Evolutionary conservation across 1,140 invertebrate species (phyloP).

Genomic region (Pygmarrhopalites habei): DNA sequence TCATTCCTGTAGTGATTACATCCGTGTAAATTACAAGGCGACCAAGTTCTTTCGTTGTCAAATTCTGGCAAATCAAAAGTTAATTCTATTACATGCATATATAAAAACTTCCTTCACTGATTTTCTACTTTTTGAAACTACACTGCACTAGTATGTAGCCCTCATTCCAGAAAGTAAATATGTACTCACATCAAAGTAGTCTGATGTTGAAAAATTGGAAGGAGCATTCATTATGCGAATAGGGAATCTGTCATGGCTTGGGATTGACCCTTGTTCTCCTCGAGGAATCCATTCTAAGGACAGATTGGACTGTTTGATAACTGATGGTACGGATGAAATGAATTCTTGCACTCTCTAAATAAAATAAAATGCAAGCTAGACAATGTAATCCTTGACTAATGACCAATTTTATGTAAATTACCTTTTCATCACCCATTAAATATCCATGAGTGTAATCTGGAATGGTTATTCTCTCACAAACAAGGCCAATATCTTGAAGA

Average conservation of each 20-base stretch:
- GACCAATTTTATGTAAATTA: background rate
- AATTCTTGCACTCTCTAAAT: constrained; percentile 32
- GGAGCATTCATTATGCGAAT: constrained; percentile 30
- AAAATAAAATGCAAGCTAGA: background rate
- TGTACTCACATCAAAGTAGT: constrained; percentile 35
- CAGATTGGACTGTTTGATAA: constrained; percentile 27
- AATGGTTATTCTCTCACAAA: constrained; percentile 27
- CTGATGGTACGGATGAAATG: constrained; percentile 17
- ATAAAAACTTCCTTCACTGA: too few species aligned
- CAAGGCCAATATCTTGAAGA: constrained; percentile 31
- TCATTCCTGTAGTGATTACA: constrained; percentile 68
- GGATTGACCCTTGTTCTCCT: constrained; percentile 22
- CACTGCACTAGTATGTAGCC: too few species aligned
- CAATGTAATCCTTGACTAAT: background rate
- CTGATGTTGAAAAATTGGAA: constrained; percentile 36
- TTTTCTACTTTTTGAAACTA: too few species aligned
- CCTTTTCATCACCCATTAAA: constrained; percentile 36
- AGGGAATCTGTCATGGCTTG: constrained; percentile 28
- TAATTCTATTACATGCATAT: too few species aligned
- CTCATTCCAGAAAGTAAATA: too few species aligned
- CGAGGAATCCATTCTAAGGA: constrained; percentile 27
- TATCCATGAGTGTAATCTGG: constrained; percentile 29
- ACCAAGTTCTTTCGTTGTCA: constrained; percentile 66
- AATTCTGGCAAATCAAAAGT: constrained; percentile 50
- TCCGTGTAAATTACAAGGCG: constrained; percentile 75